A percentile compares a stretch with the other conserved stretches of the same genome.
phyloP scores from a whole-genome alignment of 2,113 vertebrate species.

The Ploceus nigricollis region DNA sequence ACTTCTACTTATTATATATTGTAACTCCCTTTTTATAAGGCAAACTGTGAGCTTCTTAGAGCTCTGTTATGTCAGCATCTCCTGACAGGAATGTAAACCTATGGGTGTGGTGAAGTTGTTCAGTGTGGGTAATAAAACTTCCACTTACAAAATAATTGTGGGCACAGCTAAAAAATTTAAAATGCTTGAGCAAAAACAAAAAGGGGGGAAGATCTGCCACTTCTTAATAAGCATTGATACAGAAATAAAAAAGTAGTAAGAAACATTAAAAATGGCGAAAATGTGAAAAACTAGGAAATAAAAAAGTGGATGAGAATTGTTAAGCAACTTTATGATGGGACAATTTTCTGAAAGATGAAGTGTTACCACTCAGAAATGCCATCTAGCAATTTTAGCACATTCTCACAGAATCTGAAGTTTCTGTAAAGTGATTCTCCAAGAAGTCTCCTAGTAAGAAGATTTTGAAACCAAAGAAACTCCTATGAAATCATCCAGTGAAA shows the following conservation, averaged over 20 bases:
- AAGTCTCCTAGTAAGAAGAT: not conserved
- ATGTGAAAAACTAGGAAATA: not conserved
- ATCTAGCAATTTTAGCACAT: not conserved
- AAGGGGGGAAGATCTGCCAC: not conserved
- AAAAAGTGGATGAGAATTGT: not conserved
- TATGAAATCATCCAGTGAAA: not conserved
- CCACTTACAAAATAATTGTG: not conserved
- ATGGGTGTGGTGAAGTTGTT: not conserved
- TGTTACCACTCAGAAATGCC: not conserved
- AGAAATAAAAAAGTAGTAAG: not conserved
- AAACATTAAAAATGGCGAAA: not conserved
- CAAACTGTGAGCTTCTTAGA: not conserved
- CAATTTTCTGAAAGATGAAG: not conserved
- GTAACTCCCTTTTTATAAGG: slow-evolving; percentile 14
- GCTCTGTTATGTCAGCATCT: not conserved
- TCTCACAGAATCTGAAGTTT: not conserved
- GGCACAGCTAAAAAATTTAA: not conserved
- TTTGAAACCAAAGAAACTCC: not conserved
- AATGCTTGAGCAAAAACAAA: not conserved
- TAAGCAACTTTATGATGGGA: not conserved
- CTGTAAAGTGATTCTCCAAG: not conserved
- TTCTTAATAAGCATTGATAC: not conserved
- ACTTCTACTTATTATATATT: not conserved
- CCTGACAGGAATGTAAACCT: slow-evolving; percentile 21
- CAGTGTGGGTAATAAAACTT: not conserved